phyloP scores from a whole-genome alignment of 2,888 invertebrate genomes.

The Sphecodes monilicornis region DNA sequence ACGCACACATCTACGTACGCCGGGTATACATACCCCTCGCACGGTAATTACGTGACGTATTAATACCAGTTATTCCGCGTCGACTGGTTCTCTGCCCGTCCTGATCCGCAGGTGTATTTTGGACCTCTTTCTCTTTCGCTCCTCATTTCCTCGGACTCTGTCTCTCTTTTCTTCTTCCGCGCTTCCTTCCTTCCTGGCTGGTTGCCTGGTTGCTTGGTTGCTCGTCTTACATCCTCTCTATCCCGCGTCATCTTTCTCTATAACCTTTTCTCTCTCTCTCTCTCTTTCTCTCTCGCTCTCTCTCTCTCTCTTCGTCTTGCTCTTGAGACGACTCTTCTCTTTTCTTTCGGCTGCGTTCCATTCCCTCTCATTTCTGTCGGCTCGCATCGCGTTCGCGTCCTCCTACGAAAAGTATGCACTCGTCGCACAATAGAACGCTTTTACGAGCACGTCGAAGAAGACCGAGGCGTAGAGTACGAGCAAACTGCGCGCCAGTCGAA shows the following conservation, averaged over 20 bases:
- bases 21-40: conserved; percentile 61
- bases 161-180: neutral
- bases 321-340: neutral
- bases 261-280: neutral
- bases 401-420: conserved; percentile 25
- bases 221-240: neutral
- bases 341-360: neutral
- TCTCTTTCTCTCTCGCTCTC: neutral
- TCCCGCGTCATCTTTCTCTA: neutral
- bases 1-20: conserved; percentile 71
- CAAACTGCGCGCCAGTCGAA: neutral
- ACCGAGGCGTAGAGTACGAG: neutral
- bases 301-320: neutral
- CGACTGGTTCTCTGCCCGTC: conserved; percentile 78
- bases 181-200: neutral
- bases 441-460: neutral
- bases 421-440: conserved; percentile 29
- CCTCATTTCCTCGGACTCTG: conserved; percentile 5
- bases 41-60: conserved; percentile 82
- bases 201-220: neutral
- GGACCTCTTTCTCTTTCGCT: conserved; percentile 58
- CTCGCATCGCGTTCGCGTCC: neutral
- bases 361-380: neutral
- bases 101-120: conserved; percentile 80
- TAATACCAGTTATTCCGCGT: conserved; percentile 82